Base-by-base conservation (phyloP, 2,888 invertebrate species). In the Meghimatium bilineatum region DNA sequence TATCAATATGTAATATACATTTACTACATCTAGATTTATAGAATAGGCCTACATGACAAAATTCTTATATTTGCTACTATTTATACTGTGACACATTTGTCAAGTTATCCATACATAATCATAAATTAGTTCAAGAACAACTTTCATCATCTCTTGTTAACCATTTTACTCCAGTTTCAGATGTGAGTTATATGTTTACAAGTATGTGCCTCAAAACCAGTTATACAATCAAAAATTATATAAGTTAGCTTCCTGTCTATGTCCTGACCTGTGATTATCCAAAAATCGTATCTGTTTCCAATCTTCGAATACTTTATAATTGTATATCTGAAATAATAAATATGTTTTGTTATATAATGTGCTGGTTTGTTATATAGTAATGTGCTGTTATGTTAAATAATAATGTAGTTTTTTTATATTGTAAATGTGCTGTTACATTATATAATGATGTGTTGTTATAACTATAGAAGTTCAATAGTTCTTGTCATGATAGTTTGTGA, bases 251-350 rank as follows among this genome's bases (percentile, higher is more conserved):
- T 20, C 26, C 44, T 1, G n/a, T 72, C 17, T 44, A 69, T 69
- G 20, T 20, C 20, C 67, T 67, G 17, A 49, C 17, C 72, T 72
- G 44, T 49, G 10, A 14, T 72, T 72, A 10, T 12, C 29, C 29
- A 29, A 1, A 44, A 23, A 1, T 71, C 23, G n/a, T n/a, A n/a
- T n/a, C 38, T 26, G n/a, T 72, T 72, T 26, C 36, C 72, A 49
- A 23, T 49, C 72, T 3, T 49, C 44, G n/a, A 36, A 72, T 49
- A 29, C 72, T 72, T 71, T 71, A 71, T 32, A 34, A 69, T 14
- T 44, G 44, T 72, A 49, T 44, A 44, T 72, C 72, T 72, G 23
- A n/a, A 72, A 72, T 49, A 72, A 72, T 72, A 72, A 72, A 72
- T 49, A 72, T 72, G 71, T 49, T 72, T 72, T 72, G 49, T 72